Percentiles rank a stretch among this genome's conserved stretches.
These are phyloP conservation scores for Girardia tigrina DNA, from an alignment of 2,888 invertebrate genomes.

Conservation along the genomic window DNA sequence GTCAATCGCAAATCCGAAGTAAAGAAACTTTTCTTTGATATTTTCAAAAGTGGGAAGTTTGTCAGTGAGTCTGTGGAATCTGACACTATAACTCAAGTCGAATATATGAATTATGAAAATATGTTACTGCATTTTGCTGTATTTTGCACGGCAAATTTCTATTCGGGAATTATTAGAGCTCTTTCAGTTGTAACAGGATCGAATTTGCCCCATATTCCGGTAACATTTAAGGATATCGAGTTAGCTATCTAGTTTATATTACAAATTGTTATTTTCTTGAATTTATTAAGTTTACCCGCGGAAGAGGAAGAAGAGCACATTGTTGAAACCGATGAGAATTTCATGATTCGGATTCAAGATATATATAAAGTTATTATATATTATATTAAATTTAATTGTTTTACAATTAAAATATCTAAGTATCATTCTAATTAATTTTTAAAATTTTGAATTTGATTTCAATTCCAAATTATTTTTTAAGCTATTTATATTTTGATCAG, in stretches of 20 bases:
- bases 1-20: constrained; percentile 41
- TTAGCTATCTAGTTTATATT: neutral
- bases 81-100: constrained; percentile 39
- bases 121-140: constrained; percentile 42
- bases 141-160: constrained; percentile 44
- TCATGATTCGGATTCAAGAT: neutral
- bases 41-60: constrained; percentile 39
- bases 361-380: neutral
- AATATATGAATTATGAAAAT: constrained; percentile 42
- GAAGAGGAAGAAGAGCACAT: neutral
- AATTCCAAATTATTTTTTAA: no score
- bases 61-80: constrained; percentile 37
- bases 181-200: constrained; percentile 45
- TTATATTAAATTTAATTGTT: no score
- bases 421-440: neutral
- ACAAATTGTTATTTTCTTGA: neutral
- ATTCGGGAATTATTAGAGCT: constrained; percentile 48
- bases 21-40: constrained; percentile 45
- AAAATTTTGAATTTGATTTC: no score
- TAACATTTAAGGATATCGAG: constrained; percentile 25
- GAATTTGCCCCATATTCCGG: constrained; percentile 41
- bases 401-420: no score
- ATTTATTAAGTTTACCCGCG: neutral
- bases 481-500: no score
- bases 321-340: neutral